Evolutionary conservation across 2,797 vertebrate species (phyloP).

Genomic region (Alectoris magna): DNA sequence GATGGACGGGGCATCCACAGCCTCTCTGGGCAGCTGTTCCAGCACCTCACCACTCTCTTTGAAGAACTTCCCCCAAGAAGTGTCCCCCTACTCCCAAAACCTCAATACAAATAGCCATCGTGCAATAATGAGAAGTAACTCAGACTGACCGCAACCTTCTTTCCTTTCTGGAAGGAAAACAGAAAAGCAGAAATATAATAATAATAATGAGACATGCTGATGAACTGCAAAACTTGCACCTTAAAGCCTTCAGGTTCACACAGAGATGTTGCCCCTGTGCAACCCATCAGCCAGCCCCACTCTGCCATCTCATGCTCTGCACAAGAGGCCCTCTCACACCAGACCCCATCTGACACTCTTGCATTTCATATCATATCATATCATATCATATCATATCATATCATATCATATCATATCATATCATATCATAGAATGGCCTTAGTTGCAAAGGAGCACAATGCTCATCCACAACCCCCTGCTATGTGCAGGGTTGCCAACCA

Average conservation of each 20-base stretch:
- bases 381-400: not conserved
- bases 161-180: not conserved
- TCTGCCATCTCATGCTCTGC: not conserved
- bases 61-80: too few species aligned
- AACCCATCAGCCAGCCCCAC: not conserved
- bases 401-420: not conserved
- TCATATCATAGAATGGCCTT: too few species aligned
- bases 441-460: too few species aligned
- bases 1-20: too few species aligned
- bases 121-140: fast-evolving
- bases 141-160: fast-evolving
- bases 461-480: too few species aligned
- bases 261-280: not conserved
- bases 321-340: not conserved
- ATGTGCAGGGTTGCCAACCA: too few species aligned
- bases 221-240: not conserved
- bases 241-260: not conserved
- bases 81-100: not conserved
- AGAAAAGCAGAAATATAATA: not conserved
- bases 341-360: not conserved
- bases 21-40: too few species aligned
- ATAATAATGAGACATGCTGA: fast-evolving
- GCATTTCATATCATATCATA: not conserved
- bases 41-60: too few species aligned
- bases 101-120: not conserved